phyloP scores from a whole-genome alignment of 1,140 invertebrate species.

The Drosophila athabasca region DNA sequence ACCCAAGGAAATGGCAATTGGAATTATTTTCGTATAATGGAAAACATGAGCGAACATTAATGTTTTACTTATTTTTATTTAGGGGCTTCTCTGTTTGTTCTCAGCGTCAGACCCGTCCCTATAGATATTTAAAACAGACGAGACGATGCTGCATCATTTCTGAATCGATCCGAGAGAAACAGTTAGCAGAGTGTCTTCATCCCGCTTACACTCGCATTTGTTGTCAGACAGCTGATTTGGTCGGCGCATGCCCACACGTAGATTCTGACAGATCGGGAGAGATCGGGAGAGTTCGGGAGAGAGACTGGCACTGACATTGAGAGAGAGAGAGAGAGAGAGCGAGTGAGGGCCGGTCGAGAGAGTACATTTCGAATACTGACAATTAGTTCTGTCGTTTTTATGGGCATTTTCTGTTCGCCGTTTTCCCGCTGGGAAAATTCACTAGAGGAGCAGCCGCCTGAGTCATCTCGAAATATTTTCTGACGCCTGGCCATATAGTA shows the following conservation, averaged over 20 bases:
- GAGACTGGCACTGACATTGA: neutral
- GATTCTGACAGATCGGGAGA: conserved; percentile 52
- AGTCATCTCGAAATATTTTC: conserved; percentile 42
- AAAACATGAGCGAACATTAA: conserved; percentile 31
- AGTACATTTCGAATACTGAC: conserved; percentile 26
- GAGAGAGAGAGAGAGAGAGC: conserved; percentile 13
- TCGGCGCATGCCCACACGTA: conserved; percentile 46
- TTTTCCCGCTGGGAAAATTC: conserved; percentile 32
- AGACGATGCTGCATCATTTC: conserved; percentile 6
- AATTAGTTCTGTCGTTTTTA: conserved; percentile 16
- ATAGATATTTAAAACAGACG: conserved; percentile 1
- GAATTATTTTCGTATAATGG: conserved; percentile 26
- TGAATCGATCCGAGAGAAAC: conserved; percentile 31
- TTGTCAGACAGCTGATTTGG: conserved; percentile 63
- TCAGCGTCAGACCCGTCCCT: conserved; percentile 2
- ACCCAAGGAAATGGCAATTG: conserved; percentile 11
- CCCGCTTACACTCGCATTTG: conserved; percentile 63
- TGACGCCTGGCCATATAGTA: conserved; percentile 33
- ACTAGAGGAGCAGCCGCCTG: conserved; percentile 29
- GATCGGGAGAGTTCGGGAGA: conserved; percentile 10
- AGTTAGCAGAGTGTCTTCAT: conserved; percentile 14
- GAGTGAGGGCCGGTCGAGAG: neutral
- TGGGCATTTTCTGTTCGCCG: conserved; percentile 24
- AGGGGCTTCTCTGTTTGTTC: neutral
- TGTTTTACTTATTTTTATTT: conserved; percentile 13